Evolutionary conservation across 2,113 vertebrate genomes (phyloP).

Genomic region (Charadrius vociferus): DNA sequence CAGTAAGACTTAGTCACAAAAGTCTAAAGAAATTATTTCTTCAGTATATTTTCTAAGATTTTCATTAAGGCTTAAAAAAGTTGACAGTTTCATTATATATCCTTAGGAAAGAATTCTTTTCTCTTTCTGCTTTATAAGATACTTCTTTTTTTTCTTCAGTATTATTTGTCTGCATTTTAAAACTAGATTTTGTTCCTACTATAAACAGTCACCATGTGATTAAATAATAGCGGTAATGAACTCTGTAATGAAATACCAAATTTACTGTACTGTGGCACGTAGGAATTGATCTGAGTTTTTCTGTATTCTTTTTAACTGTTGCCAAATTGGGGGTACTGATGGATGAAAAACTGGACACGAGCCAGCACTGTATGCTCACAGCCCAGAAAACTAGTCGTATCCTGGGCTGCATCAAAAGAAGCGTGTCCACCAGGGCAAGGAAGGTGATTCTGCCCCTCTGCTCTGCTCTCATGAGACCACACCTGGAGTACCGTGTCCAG

Average conservation of each 20-base stretch:
- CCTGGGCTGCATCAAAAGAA: background rate
- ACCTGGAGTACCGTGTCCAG: too few species aligned
- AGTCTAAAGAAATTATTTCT: background rate
- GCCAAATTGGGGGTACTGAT: background rate
- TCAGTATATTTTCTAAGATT: background rate
- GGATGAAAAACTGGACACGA: background rate
- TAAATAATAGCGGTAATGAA: background rate
- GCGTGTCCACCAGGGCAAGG: fast-evolving
- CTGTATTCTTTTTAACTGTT: background rate
- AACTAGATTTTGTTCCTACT: background rate
- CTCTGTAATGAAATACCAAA: background rate
- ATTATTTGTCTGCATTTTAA: background rate
- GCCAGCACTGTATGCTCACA: fast-evolving
- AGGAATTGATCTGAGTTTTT: background rate
- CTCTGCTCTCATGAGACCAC: too few species aligned
- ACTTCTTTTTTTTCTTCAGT: background rate
- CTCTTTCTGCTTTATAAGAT: background rate
- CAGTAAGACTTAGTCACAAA: background rate
- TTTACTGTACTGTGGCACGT: background rate
- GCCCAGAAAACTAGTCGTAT: fast-evolving
- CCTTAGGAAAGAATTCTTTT: background rate
- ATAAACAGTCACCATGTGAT: background rate
- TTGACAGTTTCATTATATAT: background rate
- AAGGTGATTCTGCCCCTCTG: background rate
- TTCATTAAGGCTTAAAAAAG: background rate